Conservation (phyloP, 2,888 invertebrate genomes). For the Pogonocherus hispidulus region DNA sequence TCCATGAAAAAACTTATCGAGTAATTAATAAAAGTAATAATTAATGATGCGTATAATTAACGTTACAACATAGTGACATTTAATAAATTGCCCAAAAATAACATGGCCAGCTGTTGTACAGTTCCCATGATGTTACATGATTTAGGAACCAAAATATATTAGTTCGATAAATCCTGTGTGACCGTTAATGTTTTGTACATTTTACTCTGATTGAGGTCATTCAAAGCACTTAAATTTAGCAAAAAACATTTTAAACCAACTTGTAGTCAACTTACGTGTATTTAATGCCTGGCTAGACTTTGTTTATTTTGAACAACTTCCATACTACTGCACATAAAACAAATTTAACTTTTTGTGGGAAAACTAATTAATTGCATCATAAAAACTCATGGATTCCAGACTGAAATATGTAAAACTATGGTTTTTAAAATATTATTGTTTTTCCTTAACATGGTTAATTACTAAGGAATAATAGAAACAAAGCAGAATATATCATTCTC, state of each 20-base stretch:
- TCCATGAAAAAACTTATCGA: conserved; percentile 32
- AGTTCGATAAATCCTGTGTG: conserved; percentile 47
- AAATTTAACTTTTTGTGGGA: no score
- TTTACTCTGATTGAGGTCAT: conserved; percentile 11
- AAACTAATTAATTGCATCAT: no score
- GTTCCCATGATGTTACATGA: conserved; percentile 48
- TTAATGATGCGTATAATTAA: conserved; percentile 52
- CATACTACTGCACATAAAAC: no score
- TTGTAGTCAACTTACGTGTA: not conserved
- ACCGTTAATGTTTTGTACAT: conserved; percentile 28
- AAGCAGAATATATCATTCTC: no score
- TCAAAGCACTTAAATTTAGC: conserved; percentile 12
- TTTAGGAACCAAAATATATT: conserved; percentile 51
- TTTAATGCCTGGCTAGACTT: no score
- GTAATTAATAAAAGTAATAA: conserved; percentile 47
- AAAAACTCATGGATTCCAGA: no score
- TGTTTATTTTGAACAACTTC: no score
- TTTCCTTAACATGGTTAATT: no score
- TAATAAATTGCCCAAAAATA: conserved; percentile 55
- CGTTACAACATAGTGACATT: conserved; percentile 53
- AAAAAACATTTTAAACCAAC: not conserved
- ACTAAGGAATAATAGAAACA: no score
- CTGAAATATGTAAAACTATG: no score
- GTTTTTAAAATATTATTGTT: no score
- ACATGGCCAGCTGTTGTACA: conserved; percentile 51